Conservation (phyloP, 2,113 vertebrate genomes). For the Lepus timidus region DNA sequence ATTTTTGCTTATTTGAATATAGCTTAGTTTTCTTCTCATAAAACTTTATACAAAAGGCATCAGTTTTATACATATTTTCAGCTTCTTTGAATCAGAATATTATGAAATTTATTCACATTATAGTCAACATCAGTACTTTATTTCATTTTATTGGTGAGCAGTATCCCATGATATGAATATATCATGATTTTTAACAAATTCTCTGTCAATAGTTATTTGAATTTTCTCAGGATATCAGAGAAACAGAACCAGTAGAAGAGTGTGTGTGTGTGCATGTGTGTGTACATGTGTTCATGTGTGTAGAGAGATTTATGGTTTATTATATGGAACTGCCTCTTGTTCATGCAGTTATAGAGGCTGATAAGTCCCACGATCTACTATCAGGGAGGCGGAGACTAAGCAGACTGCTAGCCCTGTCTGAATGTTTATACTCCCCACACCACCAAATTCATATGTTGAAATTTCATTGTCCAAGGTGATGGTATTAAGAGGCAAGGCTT, state of each 20-base stretch:
- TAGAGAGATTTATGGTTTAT: not conserved
- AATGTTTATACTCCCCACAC: not conserved
- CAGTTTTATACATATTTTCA: not conserved
- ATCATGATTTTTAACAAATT: not conserved
- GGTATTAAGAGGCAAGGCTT: not conserved
- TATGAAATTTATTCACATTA: not conserved
- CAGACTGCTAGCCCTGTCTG: not conserved
- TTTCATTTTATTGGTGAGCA: not conserved
- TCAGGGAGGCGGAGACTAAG: not conserved
- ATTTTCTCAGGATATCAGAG: not conserved
- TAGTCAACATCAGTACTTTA: not conserved
- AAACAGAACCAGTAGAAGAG: not conserved
- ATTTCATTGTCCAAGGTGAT: not conserved
- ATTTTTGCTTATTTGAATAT: not conserved
- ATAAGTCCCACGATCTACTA: not conserved
- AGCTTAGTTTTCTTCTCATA: not conserved
- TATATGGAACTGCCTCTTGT: not conserved
- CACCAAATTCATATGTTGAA: not conserved
- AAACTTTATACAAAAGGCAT: not conserved
- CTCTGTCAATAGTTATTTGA: not conserved
- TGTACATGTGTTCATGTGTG: too few relatives aligned
- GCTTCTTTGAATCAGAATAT: not conserved
- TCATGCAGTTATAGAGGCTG: not conserved
- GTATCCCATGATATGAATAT: not conserved
- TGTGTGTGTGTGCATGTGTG: too few relatives aligned